Evolutionary conservation across 2,113 vertebrate genomes (phyloP).

Genomic region (Callocephalon fimbriatum): DNA sequence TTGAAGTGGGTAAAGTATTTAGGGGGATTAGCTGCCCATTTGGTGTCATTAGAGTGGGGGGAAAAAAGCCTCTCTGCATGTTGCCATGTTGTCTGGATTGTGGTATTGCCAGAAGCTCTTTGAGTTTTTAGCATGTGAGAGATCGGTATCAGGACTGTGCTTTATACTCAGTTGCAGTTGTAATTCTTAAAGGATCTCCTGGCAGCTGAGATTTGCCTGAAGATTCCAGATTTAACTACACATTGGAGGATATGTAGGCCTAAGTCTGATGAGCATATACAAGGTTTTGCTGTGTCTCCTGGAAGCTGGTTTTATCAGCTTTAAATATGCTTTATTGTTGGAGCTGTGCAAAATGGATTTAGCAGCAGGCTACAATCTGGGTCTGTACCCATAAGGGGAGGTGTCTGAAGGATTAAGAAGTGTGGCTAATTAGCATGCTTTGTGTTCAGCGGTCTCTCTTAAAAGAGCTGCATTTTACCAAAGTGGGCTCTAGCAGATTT

Average conservation of each 20-base stretch:
- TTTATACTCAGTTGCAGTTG: not conserved
- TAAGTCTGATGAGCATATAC: not conserved
- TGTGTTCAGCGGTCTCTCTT: not conserved
- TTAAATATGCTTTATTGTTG: not conserved
- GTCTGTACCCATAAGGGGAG: not conserved
- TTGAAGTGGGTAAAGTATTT: not conserved
- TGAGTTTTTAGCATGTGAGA: not conserved
- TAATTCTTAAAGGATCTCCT: not conserved
- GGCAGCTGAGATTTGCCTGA: not conserved
- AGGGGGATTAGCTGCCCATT: not conserved
- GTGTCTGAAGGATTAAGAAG: not conserved
- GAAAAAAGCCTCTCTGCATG: not conserved
- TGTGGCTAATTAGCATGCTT: not conserved
- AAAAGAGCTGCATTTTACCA: not conserved
- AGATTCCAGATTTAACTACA: not conserved
- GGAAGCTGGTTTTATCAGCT: not conserved
- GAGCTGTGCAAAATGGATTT: conserved; percentile 11
- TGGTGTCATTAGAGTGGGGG: not conserved
- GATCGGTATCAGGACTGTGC: not conserved
- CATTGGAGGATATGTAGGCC: not conserved
- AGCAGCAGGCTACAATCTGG: not conserved
- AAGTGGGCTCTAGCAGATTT: not conserved
- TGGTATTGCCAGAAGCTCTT: not conserved
- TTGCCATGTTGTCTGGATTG: not conserved
- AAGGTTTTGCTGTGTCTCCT: not conserved